A percentile compares a stretch with the other conserved stretches of the same genome.
Evolutionary conservation across 1,140 invertebrate species (phyloP).

Genomic region (Chrysomallon squamiferum): DNA sequence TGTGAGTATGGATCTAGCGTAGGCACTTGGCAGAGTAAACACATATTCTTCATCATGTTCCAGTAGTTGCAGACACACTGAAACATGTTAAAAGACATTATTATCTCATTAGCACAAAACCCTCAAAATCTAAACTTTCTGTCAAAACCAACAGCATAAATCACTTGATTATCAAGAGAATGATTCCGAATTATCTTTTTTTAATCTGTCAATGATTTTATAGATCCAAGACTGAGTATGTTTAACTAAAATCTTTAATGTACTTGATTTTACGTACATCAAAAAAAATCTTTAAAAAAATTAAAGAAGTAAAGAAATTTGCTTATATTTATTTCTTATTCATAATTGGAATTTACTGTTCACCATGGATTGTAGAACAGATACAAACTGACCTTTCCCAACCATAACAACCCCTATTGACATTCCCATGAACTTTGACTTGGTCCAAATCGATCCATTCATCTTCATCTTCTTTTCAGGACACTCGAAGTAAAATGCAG

Average conservation of each 20-base stretch:
- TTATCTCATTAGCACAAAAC: background rate
- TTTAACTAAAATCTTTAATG: too few relatives aligned
- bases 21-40: conserved; percentile 94
- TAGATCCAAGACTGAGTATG: too few relatives aligned
- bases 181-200: too few relatives aligned
- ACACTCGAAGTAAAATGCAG: conserved; percentile 97
- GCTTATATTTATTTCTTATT: too few relatives aligned
- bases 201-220: too few relatives aligned
- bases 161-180: background rate
- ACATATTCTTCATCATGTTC: conserved; percentile 90
- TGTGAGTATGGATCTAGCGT: conserved; percentile 92
- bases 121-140: too few relatives aligned
- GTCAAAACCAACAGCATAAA: background rate
- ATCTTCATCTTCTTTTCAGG: conserved; percentile 88
- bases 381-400: conserved; percentile 63
- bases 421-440: conserved; percentile 95
- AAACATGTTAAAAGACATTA: background rate
- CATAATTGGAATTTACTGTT: too few relatives aligned
- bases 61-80: conserved; percentile 78
- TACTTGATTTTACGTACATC: too few relatives aligned
- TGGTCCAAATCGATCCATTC: conserved; percentile 95
- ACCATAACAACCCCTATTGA: conserved; percentile 78
- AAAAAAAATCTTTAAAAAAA: too few relatives aligned
- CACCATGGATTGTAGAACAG: too few relatives aligned
- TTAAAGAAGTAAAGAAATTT: too few relatives aligned